Evolutionary conservation across 92 coral and sea anemone species (phyloP).

Genomic region (Pocillopora grandis): DNA sequence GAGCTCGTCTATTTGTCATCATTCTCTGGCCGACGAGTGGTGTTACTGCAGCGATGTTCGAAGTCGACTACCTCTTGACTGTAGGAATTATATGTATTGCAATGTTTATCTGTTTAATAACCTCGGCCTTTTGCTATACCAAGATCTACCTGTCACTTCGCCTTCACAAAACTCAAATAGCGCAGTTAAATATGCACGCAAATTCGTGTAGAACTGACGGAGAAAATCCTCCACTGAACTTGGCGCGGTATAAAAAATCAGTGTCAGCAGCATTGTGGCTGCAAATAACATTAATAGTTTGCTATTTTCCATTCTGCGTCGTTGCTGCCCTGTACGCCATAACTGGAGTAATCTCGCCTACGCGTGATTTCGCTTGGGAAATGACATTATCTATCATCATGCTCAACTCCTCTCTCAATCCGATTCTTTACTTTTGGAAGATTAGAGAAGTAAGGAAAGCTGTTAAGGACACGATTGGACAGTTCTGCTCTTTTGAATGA

Average conservation of each 20-base stretch:
- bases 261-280: neutral
- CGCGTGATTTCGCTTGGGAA: slow-evolving; percentile 4
- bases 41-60: neutral
- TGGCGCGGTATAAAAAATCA: neutral
- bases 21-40: neutral
- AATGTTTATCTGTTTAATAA: neutral
- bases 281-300: neutral
- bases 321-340: neutral
- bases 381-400: neutral
- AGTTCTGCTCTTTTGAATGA: neutral
- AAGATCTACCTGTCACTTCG: neutral
- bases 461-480: neutral
- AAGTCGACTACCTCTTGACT: neutral
- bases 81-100: neutral
- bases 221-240: neutral
- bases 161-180: neutral
- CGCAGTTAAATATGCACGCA: neutral
- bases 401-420: neutral
- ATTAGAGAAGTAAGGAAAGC: slow-evolving; percentile 4
- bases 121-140: neutral
- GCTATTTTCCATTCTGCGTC: slow-evolving; percentile 2
- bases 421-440: slow-evolving; percentile 14
- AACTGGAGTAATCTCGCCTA: neutral
- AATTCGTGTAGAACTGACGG: neutral
- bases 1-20: neutral